Evolutionary conservation across 2,113 vertebrate species (phyloP), one percentile per base, ranked within the genome.

Genomic region (Forbesichthys agassizii): DNA sequence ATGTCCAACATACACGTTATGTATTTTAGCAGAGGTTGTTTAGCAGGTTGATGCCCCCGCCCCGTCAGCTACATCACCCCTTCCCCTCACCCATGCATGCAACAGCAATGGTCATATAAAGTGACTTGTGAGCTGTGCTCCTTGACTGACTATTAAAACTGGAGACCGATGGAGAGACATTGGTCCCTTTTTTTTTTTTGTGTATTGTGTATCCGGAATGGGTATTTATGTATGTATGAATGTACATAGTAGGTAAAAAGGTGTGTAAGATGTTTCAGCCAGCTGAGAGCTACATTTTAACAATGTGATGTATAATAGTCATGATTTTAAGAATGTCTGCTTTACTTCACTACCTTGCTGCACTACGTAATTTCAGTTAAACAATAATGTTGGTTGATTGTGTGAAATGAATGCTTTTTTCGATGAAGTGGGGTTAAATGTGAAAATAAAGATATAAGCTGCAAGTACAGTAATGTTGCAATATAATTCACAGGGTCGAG

Each of bases 101-200:
- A 63, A 71, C 56, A 61, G 57, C 56, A 33, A 53, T 76, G 61
- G 86, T 60, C 61, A 52, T 68, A 61, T 76, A 48, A 48, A 48
- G 33, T 67, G 64, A 73, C 59, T 64, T 48, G 42, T 73, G 88
- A 89, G 87, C 83, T 88, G 88, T 82, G 80, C 84, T 84, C 78
- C 66, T 42, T 51, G 63, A 66, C 68, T 3, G 47, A 70, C 61
- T 27, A 14, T 60, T 11, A 16, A 61, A 58, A 62, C 59, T 77
- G 7, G 42, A 33, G 27, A 1, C 59, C 11, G 57, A 57, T 59
- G 27, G 20, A 11, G 48, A 71, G 56, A 11, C 48, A 57, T 71
- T n/a, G 56, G 75, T 82, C 70, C 59, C 60, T 56, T 64, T 47
- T 36, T 48, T 42, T 52, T 84, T 80, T 80, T 73, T 54, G 4